Evolutionary conservation across 2,888 invertebrate genomes (phyloP).

Genomic region (Coenonympha glycerion): DNA sequence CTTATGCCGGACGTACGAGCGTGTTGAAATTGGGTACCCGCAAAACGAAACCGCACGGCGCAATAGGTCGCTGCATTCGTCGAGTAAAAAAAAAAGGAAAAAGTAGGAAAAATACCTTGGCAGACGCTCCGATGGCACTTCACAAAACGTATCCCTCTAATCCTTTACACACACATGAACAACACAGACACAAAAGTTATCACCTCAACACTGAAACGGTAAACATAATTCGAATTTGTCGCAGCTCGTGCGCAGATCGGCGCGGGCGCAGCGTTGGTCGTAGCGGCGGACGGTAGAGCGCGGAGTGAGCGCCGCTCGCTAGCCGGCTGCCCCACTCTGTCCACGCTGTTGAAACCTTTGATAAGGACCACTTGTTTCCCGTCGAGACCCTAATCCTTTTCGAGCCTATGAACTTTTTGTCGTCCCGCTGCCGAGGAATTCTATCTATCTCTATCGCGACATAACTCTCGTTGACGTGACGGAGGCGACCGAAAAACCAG

Average conservation of each 20-base stretch:
- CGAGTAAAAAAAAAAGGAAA: constrained; percentile 35
- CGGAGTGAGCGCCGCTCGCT: constrained; percentile 42
- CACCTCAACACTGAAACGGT: constrained; percentile 63
- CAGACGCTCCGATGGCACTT: constrained; percentile 44
- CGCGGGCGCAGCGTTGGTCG: constrained; percentile 55
- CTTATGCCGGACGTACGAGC: constrained; percentile 50
- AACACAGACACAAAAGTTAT: constrained; percentile 44
- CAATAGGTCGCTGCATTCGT: constrained; percentile 44
- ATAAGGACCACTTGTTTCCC: constrained; percentile 64
- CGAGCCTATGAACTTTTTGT: constrained; percentile 54
- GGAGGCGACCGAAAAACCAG: constrained; percentile 6
- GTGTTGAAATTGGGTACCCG: constrained; percentile 61
- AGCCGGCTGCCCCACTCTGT: constrained; percentile 52
- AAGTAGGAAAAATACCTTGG: constrained; percentile 47
- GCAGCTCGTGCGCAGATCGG: too few species aligned
- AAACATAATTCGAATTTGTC: constrained; percentile 53
- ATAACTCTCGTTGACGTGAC: constrained; percentile 1
- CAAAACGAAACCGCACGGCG: constrained; percentile 55
- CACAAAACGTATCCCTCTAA: constrained; percentile 50
- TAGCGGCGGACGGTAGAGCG: constrained; percentile 54
- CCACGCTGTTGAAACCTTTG: constrained; percentile 53
- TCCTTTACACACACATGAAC: constrained; percentile 30
- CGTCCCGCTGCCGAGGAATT: constrained; percentile 33
- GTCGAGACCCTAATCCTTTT: constrained; percentile 62
- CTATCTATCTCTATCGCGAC: constrained; percentile 14